phyloP scores from a whole-genome alignment of 1,140 invertebrate genomes.

The Penaeus vannamei region DNA sequence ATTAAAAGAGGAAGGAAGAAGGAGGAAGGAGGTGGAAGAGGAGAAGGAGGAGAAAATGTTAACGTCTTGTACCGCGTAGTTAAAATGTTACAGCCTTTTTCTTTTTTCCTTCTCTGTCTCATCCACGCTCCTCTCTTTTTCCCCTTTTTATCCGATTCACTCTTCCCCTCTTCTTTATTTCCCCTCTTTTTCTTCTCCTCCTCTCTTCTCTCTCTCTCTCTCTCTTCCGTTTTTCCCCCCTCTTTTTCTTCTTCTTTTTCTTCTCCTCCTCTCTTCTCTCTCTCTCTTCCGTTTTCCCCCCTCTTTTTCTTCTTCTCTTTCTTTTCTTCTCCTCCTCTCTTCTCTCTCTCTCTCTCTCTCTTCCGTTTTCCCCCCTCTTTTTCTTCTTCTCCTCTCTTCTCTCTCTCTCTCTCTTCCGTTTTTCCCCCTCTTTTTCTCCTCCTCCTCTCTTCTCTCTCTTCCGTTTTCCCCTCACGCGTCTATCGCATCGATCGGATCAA shows the following conservation, averaged over 20 bases:
- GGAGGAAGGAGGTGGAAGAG: too few species aligned
- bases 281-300: not conserved
- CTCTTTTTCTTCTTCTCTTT: not conserved
- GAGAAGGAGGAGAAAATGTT: too few species aligned
- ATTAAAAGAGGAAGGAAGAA: too few species aligned
- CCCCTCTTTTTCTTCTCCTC: not conserved
- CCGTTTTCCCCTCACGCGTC: not conserved
- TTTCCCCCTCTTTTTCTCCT: not conserved
- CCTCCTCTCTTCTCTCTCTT: not conserved
- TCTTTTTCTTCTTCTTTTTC: not conserved
- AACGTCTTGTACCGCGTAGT: too few species aligned
- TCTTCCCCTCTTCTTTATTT: not conserved
- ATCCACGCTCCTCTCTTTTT: not conserved
- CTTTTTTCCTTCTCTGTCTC: not conserved
- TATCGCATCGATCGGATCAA: too few species aligned
- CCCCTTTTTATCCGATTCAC: not conserved
- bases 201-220: not conserved
- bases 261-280: not conserved
- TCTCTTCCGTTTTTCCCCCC: not conserved
- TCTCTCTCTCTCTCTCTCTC: not conserved
- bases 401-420: not conserved
- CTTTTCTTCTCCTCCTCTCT: not conserved
- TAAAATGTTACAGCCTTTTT: too few species aligned
- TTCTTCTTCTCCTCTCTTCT: not conserved
- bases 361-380: not conserved